Conservation (phyloP, 2,797 vertebrate genomes). For the Trachurus trachurus region DNA sequence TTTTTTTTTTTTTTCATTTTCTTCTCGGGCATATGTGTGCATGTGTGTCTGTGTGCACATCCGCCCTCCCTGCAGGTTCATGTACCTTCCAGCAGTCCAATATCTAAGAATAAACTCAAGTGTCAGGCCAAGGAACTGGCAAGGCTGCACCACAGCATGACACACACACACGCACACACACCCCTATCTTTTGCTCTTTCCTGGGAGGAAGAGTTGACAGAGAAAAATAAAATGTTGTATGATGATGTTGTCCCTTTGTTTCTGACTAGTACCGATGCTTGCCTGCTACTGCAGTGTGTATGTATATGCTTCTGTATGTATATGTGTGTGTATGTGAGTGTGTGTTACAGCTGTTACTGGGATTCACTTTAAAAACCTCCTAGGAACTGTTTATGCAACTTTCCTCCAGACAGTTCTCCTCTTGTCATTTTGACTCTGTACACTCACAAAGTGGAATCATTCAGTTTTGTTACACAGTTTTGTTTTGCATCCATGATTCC, state of each 20-base stretch:
- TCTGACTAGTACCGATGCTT: too few species aligned
- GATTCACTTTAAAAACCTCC: too few species aligned
- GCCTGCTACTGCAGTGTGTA: too few species aligned
- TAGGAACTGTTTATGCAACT: too few species aligned
- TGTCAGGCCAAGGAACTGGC: slow-evolving; percentile 64
- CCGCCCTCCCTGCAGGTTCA: slow-evolving; percentile 37
- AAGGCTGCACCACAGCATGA: slow-evolving; percentile 22
- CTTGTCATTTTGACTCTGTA: too few species aligned
- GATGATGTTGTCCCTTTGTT: not conserved
- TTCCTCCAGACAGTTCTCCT: too few species aligned
- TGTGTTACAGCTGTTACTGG: too few species aligned
- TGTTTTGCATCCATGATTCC: too few species aligned
- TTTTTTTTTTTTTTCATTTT: not conserved
- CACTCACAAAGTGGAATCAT: too few species aligned
- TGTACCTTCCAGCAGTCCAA: slow-evolving; percentile 52
- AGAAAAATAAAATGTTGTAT: not conserved
- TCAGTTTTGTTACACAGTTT: too few species aligned
- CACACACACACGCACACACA: slow-evolving; percentile 23
- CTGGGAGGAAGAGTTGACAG: not conserved
- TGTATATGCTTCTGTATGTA: too few species aligned
- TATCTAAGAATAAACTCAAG: slow-evolving; percentile 71
- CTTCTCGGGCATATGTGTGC: not conserved
- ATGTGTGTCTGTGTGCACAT: slow-evolving; percentile 1
- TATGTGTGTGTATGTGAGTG: too few species aligned
- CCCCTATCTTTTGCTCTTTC: slow-evolving; percentile 5